phyloP scores from a whole-genome alignment of 1,140 invertebrate species.

The Brachionus koreanus region DNA sequence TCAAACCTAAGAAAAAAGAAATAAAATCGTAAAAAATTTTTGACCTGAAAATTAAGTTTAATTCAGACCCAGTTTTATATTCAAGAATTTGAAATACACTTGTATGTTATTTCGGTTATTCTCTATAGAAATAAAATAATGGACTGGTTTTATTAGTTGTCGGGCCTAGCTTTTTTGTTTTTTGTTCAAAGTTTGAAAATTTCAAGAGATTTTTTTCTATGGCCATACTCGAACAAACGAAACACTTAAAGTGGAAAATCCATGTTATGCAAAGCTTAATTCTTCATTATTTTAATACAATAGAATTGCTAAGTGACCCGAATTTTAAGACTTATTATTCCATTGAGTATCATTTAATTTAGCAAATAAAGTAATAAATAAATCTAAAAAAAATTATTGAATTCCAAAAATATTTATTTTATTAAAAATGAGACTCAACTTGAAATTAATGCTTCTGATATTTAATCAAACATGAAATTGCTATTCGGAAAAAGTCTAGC shows the following conservation, averaged over 20 bases:
- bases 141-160: background rate
- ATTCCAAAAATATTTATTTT: background rate
- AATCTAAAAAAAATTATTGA: background rate
- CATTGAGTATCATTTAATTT: background rate
- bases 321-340: background rate
- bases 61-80: conserved; percentile 18
- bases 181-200: background rate
- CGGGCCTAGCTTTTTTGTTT: background rate
- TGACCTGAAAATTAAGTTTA: background rate
- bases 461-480: background rate
- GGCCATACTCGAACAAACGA: background rate
- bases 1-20: background rate
- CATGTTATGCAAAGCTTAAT: background rate
- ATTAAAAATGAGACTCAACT: background rate
- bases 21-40: conserved; percentile 1
- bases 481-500: background rate
- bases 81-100: background rate
- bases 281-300: background rate
- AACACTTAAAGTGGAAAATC: background rate
- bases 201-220: background rate
- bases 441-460: background rate
- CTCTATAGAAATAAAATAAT: conserved; percentile 7
- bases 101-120: background rate
- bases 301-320: background rate
- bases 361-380: background rate